Evolutionary conservation across 1,140 invertebrate genomes (phyloP).

Genomic region (Paralvinella palmiformis): DNA sequence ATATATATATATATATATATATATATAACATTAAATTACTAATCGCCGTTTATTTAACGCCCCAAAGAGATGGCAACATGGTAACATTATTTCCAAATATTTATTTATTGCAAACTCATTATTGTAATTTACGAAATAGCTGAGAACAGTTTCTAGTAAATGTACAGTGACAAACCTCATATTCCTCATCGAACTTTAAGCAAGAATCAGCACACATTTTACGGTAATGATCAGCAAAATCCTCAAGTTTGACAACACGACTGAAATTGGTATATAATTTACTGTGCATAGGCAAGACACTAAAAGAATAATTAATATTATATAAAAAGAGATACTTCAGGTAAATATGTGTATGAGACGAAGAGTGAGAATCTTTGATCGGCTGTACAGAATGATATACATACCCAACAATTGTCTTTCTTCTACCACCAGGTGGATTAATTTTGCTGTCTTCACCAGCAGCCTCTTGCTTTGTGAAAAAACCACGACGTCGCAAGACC

Average conservation of each 20-base stretch:
- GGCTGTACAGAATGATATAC: too few relatives aligned
- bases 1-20: background rate
- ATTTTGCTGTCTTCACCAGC: too few relatives aligned
- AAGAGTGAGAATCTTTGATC: too few relatives aligned
- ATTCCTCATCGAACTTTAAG: background rate
- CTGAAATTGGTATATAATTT: constrained; percentile 3
- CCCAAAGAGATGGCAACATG: background rate
- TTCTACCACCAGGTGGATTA: too few relatives aligned
- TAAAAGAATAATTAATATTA: too few relatives aligned
- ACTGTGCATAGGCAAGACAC: too few relatives aligned
- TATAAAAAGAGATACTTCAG: too few relatives aligned
- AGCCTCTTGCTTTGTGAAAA: too few relatives aligned
- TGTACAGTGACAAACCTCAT: background rate
- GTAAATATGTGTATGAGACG: too few relatives aligned
- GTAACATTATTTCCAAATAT: background rate
- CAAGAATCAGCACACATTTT: background rate
- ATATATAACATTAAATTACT: background rate
- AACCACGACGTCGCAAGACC: too few relatives aligned
- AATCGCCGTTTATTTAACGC: background rate
- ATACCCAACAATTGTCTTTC: too few relatives aligned
- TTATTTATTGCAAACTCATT: background rate
- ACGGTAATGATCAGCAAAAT: background rate
- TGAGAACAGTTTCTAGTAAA: background rate
- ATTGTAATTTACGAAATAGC: background rate
- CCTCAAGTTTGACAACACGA: background rate